Evolutionary conservation across 2,797 vertebrate genomes (phyloP).

Genomic region (Centropyge bicolor): DNA sequence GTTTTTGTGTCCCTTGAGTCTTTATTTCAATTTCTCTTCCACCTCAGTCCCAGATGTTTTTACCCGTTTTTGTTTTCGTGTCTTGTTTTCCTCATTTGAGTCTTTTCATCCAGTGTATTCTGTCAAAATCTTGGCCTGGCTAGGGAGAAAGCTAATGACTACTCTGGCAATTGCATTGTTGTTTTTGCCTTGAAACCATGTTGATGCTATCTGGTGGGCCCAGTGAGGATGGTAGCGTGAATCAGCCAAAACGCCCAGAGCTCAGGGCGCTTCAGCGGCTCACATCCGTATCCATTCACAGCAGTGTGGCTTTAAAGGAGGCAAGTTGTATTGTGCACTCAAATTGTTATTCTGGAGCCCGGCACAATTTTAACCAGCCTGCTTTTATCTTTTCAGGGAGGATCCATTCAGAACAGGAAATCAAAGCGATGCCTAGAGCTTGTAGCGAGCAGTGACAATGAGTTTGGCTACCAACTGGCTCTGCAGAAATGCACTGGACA

Average conservation of each 20-base stretch:
- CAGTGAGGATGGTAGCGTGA: slow-evolving; percentile 42
- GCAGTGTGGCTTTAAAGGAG: slow-evolving; percentile 53
- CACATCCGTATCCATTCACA: slow-evolving; percentile 52
- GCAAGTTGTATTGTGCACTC: slow-evolving; percentile 41
- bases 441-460: slow-evolving; percentile 90
- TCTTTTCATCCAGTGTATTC: slow-evolving; percentile 18
- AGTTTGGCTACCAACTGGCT: slow-evolving; percentile 94
- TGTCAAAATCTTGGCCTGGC: slow-evolving; percentile 25
- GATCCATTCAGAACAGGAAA: slow-evolving; percentile 97
- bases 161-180: slow-evolving; percentile 46
- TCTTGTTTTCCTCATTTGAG: slow-evolving; percentile 14
- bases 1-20: neutral
- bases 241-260: slow-evolving; percentile 57
- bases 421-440: slow-evolving; percentile 97
- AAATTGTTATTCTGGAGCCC: slow-evolving; percentile 53
- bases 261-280: slow-evolving; percentile 45
- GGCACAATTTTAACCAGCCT: slow-evolving; percentile 60
- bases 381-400: slow-evolving; percentile 88
- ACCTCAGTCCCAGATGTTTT: slow-evolving; percentile 9
- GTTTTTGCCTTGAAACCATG: slow-evolving; percentile 57
- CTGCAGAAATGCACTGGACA: slow-evolving; percentile 97
- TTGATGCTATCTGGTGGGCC: slow-evolving; percentile 57
- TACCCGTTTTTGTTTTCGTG: neutral
- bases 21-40: slow-evolving; percentile 19
- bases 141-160: slow-evolving; percentile 38